Base-by-base conservation (phyloP, 2,888 invertebrate species). In the Hartigia nigra region DNA sequence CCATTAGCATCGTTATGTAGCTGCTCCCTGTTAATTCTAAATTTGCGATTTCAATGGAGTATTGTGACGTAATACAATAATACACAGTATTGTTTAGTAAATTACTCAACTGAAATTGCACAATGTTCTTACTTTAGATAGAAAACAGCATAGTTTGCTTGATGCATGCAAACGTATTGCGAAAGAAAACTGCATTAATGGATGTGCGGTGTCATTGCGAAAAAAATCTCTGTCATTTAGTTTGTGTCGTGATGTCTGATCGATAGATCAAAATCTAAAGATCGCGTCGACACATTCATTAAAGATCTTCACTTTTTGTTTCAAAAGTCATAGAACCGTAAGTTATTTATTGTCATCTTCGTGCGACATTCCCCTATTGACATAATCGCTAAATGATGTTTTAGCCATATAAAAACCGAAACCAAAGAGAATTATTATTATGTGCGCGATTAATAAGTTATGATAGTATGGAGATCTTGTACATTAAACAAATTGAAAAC, bases 1-100 rank as follows among this genome's bases (percentile, higher is more conserved):
- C 37, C 72, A 74, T 55, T 76, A 74, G 37, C 76, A 74, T 79
- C 74, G 78, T 76, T 79, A 74, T 34, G 11, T 76, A 79, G 74
- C 74, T 78, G 70, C 39, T 79, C 31, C 76, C 23, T 55, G 39
- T 55, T 55, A 55, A 55, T 55, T 23, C 23, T 1, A 9, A 55
- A 23, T 2, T 55, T 23, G 5, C 39, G 23, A 55, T 55, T 55
- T 55, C 39, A 55, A 55, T 55, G 5, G 39, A 55, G 39, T 55
- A 5, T 55, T 55, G 14, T 55, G 39, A 4, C 14, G 14, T 23
- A 23, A 14, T 23, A 55, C 23, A 55, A 55, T 55, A 55, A 55
- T 55, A 23, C 2, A 14, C 23, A 23, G 23, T 23, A 55, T 55
- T 55, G 39, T 55, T 55, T 55, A 55, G 23, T 55, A 55, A 55